A percentile compares a stretch with the other conserved stretches of the same genome.
These are phyloP conservation scores for Paelopatides confundens DNA, from an alignment of 53 echinoderm and acorn worm species.

Conservation along the genomic window DNA sequence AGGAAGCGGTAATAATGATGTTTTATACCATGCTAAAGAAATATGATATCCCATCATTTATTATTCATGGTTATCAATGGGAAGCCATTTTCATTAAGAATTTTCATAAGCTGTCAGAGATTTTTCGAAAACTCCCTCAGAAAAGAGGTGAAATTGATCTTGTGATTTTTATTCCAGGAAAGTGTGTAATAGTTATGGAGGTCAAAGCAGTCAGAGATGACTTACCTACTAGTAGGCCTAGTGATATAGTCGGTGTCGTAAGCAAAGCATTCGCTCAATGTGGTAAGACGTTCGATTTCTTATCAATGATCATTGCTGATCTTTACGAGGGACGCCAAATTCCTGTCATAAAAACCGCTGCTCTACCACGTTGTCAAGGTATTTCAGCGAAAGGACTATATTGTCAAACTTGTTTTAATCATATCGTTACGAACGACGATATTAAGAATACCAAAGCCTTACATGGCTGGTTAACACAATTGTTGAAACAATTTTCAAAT, in stretches of 20 bases:
- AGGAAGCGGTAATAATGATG: background rate
- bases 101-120: background rate
- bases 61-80: constrained; percentile 17
- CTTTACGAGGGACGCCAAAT: background rate
- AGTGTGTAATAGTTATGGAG: constrained; percentile 13
- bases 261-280: background rate
- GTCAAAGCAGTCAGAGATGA: background rate
- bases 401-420: background rate
- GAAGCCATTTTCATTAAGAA: background rate
- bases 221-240: background rate
- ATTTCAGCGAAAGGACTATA: background rate
- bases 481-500: background rate
- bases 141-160: constrained; percentile 8
- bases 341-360: background rate
- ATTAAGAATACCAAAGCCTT: background rate
- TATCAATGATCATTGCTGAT: background rate
- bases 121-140: background rate
- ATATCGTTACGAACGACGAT: background rate
- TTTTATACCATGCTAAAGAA: background rate
- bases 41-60: background rate
- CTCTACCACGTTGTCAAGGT: background rate
- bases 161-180: background rate
- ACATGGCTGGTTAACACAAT: background rate
- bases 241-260: background rate
- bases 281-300: background rate